Percentiles rank a stretch among this genome's conserved stretches.
Conservation (phyloP, 2,888 invertebrate species). For the Pyrochroa serraticornis region DNA sequence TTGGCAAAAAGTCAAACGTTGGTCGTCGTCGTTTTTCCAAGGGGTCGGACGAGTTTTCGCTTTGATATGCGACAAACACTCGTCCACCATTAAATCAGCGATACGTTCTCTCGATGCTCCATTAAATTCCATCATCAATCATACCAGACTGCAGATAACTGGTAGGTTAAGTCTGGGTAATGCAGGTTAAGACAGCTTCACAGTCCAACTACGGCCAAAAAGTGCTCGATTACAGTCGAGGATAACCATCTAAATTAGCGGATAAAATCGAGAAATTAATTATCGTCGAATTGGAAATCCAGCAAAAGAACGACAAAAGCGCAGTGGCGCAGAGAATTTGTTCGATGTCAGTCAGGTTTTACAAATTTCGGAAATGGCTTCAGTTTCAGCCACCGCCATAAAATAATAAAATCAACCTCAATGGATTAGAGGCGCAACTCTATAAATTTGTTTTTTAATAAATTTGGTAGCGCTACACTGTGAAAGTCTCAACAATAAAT, state of each 20-base stretch:
- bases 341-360: constrained; percentile 1
- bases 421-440: too few species aligned
- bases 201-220: neutral
- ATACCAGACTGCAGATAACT: neutral
- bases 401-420: too few species aligned
- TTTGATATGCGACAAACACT: neutral
- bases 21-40: neutral
- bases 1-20: neutral
- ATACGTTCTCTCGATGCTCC: neutral
- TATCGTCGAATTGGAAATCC: too few species aligned
- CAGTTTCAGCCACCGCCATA: constrained; percentile 13
- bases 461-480: too few species aligned
- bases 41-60: neutral
- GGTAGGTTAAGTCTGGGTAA: neutral
- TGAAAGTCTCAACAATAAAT: too few species aligned
- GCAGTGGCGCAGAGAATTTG: constrained; percentile 24
- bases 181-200: too few species aligned
- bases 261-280: too few species aligned
- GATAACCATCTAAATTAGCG: neutral
- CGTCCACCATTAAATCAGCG: constrained; percentile 5
- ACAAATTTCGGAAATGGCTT: too few species aligned
- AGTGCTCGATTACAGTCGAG: neutral
- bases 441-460: too few species aligned
- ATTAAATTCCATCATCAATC: constrained; percentile 4
- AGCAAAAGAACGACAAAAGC: too few species aligned